Conservation (phyloP, 2,888 invertebrate species). For the Acrocyrtus sp. region DNA sequence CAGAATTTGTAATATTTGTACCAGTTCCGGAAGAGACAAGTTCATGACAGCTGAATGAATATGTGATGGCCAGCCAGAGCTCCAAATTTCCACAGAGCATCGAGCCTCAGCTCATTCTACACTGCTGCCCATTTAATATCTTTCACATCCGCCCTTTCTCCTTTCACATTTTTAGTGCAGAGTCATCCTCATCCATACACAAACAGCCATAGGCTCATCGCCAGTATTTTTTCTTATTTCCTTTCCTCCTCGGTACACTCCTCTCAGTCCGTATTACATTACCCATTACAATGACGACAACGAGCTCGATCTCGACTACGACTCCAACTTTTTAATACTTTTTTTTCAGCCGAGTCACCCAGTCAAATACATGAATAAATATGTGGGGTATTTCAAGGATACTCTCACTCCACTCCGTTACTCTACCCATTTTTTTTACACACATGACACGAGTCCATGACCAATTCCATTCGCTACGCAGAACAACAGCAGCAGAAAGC, state of each 20-base stretch:
- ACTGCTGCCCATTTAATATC: constrained; percentile 20
- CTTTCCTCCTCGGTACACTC: constrained; percentile 2
- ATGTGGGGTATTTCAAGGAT: not conserved
- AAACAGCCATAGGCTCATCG: too few relatives aligned
- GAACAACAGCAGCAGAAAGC: constrained; percentile 5
- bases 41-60: constrained; percentile 26
- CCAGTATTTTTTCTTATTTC: too few relatives aligned
- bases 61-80: not conserved
- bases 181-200: constrained; percentile 14
- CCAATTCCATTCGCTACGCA: constrained; percentile 43
- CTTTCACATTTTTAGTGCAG: constrained; percentile 16
- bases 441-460: constrained; percentile 26
- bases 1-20: not conserved
- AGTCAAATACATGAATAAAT: constrained; percentile 44
- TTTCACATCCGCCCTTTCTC: constrained; percentile 43
- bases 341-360: not conserved
- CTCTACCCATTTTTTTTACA: not conserved
- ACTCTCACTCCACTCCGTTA: too few relatives aligned
- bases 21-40: constrained; percentile 38
- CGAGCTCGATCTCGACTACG: not conserved
- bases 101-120: not conserved
- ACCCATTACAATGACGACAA: not conserved
- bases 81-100: not conserved
- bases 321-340: too few relatives aligned
- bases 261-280: not conserved